Conservation (phyloP, 2,888 invertebrate genomes). For the Epiblema foenella region DNA sequence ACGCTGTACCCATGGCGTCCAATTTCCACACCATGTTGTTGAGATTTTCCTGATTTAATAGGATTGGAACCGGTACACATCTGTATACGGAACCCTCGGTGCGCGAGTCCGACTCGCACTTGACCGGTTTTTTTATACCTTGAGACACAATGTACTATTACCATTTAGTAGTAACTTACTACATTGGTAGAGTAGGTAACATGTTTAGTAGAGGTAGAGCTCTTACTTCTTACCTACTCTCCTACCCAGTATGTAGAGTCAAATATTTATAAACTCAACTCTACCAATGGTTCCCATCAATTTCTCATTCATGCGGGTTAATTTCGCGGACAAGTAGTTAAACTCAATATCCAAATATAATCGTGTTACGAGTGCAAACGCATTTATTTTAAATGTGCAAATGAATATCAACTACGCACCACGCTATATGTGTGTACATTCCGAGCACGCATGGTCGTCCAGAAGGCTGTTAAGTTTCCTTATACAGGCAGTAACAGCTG, state of each 20-base stretch:
- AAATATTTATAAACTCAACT: background rate
- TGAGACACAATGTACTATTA: too few species aligned
- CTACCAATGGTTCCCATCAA: background rate
- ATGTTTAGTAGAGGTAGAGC: background rate
- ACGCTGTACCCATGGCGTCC: too few species aligned
- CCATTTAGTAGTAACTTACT: background rate
- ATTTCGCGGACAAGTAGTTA: constrained; percentile 3
- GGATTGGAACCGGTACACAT: too few species aligned
- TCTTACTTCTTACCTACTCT: too few species aligned
- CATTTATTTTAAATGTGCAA: constrained; percentile 30
- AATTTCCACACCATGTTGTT: too few species aligned
- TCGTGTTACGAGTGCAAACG: background rate
- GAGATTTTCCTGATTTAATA: too few species aligned
- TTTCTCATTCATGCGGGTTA: background rate
- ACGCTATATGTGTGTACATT: constrained; percentile 25
- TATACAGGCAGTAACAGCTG: constrained; percentile 51
- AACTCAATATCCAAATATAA: background rate
- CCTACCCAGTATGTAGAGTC: too few species aligned
- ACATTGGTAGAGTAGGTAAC: background rate
- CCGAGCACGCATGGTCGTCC: constrained; percentile 60
- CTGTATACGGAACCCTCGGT: too few species aligned
- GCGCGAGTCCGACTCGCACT: too few species aligned
- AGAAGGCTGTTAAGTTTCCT: constrained; percentile 60
- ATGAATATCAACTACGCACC: constrained; percentile 22
- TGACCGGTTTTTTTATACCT: too few species aligned